Conservation (phyloP, 2,888 invertebrate genomes). For the Aporophyla nigra region DNA sequence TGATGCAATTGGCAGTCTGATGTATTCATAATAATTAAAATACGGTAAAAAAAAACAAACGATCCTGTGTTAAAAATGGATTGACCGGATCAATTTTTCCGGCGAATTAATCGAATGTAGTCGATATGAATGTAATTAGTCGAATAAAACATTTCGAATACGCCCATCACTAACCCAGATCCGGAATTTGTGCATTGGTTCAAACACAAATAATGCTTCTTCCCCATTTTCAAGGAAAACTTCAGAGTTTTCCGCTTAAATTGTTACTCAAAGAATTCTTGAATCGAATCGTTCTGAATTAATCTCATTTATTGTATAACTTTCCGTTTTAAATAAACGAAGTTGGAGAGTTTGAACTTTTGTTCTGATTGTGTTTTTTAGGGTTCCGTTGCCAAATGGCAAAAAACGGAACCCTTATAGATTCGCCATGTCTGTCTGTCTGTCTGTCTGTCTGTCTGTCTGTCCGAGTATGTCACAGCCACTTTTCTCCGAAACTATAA, state of each 20-base stretch:
- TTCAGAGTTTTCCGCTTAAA: conserved; percentile 66
- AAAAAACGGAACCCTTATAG: no score
- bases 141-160: neutral
- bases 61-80: no score
- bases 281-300: conserved; percentile 56
- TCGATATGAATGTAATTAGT: neutral
- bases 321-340: conserved; percentile 42
- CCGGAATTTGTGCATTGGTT: conserved; percentile 73
- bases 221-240: conserved; percentile 60
- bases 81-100: neutral
- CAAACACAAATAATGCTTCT: conserved; percentile 69
- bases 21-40: neutral
- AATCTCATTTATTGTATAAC: conserved; percentile 57
- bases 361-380: conserved; percentile 17
- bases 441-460: no score
- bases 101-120: conserved; percentile 2
- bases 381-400: no score
- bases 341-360: conserved; percentile 34
- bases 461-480: no score
- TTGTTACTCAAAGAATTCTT: conserved; percentile 63
- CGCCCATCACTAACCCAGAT: conserved; percentile 57
- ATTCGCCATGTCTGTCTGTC: no score
- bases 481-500: no score
- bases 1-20: neutral
- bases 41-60: neutral